phyloP scores from a whole-genome alignment of 1,140 invertebrate genomes.

The Wiebesia pumilae region DNA sequence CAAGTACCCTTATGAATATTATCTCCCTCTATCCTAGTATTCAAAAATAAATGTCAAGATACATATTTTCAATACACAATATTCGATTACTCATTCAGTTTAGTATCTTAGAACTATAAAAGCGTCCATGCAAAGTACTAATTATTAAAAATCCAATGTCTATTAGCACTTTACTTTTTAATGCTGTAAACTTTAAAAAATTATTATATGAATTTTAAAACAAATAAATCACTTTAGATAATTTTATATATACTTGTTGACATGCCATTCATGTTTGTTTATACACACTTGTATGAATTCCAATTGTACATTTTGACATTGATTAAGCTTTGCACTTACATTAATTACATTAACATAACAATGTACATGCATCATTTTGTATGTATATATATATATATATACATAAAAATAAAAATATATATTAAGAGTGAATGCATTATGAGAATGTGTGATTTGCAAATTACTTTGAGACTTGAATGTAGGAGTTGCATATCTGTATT shows the following conservation, averaged over 20 bases:
- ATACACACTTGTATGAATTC: background rate
- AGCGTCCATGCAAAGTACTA: background rate
- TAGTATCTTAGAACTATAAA: background rate
- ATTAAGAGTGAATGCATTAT: conserved; percentile 10
- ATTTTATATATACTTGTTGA: background rate
- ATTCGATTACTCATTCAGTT: background rate
- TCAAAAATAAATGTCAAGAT: too few relatives aligned
- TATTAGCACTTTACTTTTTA: too few relatives aligned
- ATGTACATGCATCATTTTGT: background rate
- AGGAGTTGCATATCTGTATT: conserved; percentile 62
- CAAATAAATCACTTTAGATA: background rate
- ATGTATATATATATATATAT: conserved; percentile 24
- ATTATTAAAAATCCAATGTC: too few relatives aligned
- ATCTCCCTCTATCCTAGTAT: background rate
- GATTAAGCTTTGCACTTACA: conserved; percentile 7
- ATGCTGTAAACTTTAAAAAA: too few relatives aligned
- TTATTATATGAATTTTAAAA: too few relatives aligned
- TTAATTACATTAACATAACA: background rate
- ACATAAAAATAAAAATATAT: background rate
- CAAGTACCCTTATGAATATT: background rate
- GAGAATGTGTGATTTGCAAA: conserved; percentile 31
- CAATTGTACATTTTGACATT: background rate
- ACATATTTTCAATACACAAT: background rate
- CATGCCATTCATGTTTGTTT: background rate
- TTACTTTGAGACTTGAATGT: conserved; percentile 38